Conservation (phyloP, 2,888 invertebrate species). For the Tetranychus truncatus region DNA sequence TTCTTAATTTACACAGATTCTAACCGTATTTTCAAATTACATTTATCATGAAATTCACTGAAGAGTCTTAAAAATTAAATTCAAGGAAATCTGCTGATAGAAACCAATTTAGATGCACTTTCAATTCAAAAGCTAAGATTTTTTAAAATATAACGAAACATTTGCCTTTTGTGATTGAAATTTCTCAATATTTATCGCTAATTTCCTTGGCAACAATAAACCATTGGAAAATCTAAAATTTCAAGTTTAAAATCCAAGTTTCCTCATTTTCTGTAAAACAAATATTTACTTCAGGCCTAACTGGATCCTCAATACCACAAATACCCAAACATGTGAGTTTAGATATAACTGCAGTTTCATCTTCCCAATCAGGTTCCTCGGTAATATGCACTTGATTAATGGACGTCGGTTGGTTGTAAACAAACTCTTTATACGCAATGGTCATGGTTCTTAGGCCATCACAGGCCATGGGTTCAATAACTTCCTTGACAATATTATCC, state of each 20-base stretch:
- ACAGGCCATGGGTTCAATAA: conserved; percentile 96
- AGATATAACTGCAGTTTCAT: conserved; percentile 76
- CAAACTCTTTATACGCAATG: conserved; percentile 78
- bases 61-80: too few species aligned
- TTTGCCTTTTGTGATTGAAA: too few species aligned
- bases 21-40: too few species aligned
- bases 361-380: conserved; percentile 85
- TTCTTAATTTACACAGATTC: too few species aligned
- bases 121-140: too few species aligned
- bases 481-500: conserved; percentile 68
- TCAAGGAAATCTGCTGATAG: too few species aligned
- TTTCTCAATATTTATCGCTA: too few species aligned
- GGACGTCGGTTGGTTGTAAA: conserved; percentile 33
- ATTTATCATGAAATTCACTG: too few species aligned
- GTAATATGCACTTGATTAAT: conserved; percentile 39
- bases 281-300: conserved; percentile 37
- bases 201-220: too few species aligned
- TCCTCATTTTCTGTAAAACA: background rate
- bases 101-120: too few species aligned
- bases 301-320: conserved; percentile 70
- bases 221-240: too few species aligned
- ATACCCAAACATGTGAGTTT: conserved; percentile 88
- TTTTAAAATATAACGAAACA: too few species aligned
- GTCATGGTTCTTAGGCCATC: conserved; percentile 93
- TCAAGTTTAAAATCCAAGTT: background rate